phyloP scores from a whole-genome alignment of 2,888 invertebrate species.

The Drosophila parthenogenetica region DNA sequence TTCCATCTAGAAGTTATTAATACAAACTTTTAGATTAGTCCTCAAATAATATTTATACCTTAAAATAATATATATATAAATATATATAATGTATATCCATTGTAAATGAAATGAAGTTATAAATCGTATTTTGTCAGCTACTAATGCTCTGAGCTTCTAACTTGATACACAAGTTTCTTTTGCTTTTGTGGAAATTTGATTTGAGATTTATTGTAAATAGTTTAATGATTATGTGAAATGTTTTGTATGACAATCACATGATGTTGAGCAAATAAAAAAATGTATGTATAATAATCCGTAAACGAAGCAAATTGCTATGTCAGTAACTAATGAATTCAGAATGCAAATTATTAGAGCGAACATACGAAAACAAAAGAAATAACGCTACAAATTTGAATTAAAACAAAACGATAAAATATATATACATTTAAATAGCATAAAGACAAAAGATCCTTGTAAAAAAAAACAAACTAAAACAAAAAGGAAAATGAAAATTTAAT shows the following conservation, averaged over 20 bases:
- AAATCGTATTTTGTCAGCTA: slow-evolving; percentile 66
- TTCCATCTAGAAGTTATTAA: slow-evolving; percentile 56
- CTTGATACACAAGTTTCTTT: slow-evolving; percentile 67
- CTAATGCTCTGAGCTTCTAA: slow-evolving; percentile 76
- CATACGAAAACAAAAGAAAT: slow-evolving; percentile 41
- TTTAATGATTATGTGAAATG: slow-evolving; percentile 85
- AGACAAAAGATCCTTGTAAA: slow-evolving; percentile 51
- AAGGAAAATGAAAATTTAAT: slow-evolving; percentile 42
- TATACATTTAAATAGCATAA: slow-evolving; percentile 46
- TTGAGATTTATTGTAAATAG: slow-evolving; percentile 81
- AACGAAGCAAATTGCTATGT: slow-evolving; percentile 59
- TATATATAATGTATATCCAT: slow-evolving; percentile 24
- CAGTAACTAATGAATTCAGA: slow-evolving; percentile 50
- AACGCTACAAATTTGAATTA: slow-evolving; percentile 49
- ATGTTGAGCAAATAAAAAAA: slow-evolving; percentile 74
- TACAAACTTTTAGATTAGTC: slow-evolving; percentile 54
- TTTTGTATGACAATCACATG: slow-evolving; percentile 86
- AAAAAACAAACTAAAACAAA: slow-evolving; percentile 26
- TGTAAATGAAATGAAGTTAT: slow-evolving; percentile 47
- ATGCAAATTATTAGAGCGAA: slow-evolving; percentile 36
- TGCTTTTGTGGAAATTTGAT: slow-evolving; percentile 60
- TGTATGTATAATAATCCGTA: slow-evolving; percentile 47
- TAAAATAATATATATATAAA: background rate
- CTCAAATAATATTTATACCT: slow-evolving; percentile 24
- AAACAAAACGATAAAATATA: slow-evolving; percentile 34